Evolutionary conservation across 1,140 invertebrate species (phyloP).

Genomic region (Ptiloglossa arizonensis): DNA sequence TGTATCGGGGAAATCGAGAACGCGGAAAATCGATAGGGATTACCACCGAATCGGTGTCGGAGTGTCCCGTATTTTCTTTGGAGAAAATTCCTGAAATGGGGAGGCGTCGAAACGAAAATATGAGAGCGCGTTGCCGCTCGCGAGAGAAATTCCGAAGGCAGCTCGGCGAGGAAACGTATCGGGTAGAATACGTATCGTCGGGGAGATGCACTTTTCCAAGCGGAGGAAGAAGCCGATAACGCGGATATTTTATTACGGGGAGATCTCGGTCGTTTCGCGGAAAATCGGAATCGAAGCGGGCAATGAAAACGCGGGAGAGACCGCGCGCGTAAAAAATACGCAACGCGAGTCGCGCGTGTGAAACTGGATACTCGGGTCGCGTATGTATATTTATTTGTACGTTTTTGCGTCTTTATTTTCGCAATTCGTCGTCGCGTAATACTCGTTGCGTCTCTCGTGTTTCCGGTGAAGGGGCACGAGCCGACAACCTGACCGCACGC

Average conservation of each 20-base stretch:
- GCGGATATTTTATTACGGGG: conserved; percentile 16
- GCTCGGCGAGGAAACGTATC: not conserved
- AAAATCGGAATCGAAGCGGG: too few species aligned
- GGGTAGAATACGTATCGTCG: not conserved
- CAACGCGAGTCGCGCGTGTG: too few species aligned
- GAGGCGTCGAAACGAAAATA: not conserved
- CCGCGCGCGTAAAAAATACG: too few species aligned
- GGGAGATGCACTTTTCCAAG: not conserved
- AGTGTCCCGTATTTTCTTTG: too few species aligned
- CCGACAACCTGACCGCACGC: not conserved
- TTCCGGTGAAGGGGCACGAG: not conserved
- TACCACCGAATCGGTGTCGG: too few species aligned
- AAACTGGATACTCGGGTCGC: too few species aligned
- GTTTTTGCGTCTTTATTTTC: too few species aligned
- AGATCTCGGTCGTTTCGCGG: conserved; percentile 23
- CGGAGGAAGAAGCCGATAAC: conserved; percentile 27
- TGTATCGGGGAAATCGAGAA: too few species aligned
- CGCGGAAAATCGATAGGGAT: too few species aligned
- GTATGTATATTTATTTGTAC: too few species aligned
- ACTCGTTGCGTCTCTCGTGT: not conserved
- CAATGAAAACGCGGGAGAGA: too few species aligned
- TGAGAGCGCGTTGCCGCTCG: not conserved
- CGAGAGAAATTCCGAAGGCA: not conserved
- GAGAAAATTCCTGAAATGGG: not conserved
- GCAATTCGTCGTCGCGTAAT: not conserved